These are phyloP conservation scores for Troglohyphantes excavatus DNA, from an alignment of 2,888 invertebrate genomes.

Conservation along the genomic window DNA sequence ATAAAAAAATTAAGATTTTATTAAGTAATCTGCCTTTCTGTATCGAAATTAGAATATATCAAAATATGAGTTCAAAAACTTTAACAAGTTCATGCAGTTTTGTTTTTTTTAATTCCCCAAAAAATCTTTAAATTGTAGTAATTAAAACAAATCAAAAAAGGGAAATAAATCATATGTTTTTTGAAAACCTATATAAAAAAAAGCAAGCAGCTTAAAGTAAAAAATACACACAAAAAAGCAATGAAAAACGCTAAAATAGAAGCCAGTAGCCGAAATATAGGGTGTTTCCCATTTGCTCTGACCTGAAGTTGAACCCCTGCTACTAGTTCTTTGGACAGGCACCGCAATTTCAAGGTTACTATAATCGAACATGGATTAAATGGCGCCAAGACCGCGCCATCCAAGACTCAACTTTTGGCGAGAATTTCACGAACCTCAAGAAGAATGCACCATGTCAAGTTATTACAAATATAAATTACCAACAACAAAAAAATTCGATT, in stretches of 20 bases:
- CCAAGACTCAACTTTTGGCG: background rate
- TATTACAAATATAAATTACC: too few species aligned
- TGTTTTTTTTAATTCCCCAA: background rate
- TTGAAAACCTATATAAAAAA: background rate
- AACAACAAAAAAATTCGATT: too few species aligned
- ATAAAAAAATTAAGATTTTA: too few species aligned
- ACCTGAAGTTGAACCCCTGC: slow-evolving; percentile 73
- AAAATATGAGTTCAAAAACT: too few species aligned
- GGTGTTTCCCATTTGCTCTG: slow-evolving; percentile 70
- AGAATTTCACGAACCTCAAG: background rate
- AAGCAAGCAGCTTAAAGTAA: background rate
- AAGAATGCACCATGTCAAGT: too few species aligned
- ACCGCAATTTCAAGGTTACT: slow-evolving; percentile 72
- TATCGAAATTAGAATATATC: too few species aligned
- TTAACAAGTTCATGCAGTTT: too few species aligned
- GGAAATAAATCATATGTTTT: too few species aligned
- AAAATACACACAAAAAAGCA: background rate
- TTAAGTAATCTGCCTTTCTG: too few species aligned
- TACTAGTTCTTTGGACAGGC: slow-evolving; percentile 69
- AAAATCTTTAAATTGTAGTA: background rate
- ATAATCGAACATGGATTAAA: slow-evolving; percentile 21
- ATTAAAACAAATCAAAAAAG: too few species aligned
- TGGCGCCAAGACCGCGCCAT: slow-evolving; percentile 30
- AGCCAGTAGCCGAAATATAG: slow-evolving; percentile 69
- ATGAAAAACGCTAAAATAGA: slow-evolving; percentile 46